Conservation (phyloP, 2,888 invertebrate genomes). For the Morpho deidamia region DNA sequence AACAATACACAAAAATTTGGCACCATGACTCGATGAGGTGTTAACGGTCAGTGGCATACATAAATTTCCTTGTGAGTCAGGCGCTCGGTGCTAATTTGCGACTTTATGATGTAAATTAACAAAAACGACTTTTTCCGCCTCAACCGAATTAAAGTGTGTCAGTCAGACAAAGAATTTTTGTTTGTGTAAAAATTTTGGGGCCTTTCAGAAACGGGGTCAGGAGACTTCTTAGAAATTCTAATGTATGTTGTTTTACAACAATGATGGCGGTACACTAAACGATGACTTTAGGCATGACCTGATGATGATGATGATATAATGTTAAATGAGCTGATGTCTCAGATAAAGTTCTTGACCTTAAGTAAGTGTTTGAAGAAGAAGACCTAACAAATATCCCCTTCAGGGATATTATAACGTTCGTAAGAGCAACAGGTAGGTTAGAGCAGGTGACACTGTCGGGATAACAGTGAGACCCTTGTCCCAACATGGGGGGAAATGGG, state of each 20-base stretch:
- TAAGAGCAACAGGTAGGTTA: too few species aligned
- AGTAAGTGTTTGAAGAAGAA: too few species aligned
- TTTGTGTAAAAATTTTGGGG: slow-evolving; percentile 19
- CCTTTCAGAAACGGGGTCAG: slow-evolving; percentile 29
- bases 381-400: too few species aligned
- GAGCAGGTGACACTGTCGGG: too few species aligned
- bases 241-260: slow-evolving; percentile 5
- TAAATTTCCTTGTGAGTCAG: slow-evolving; percentile 28
- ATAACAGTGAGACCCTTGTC: too few species aligned
- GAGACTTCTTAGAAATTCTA: slow-evolving; percentile 17
- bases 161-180: slow-evolving; percentile 33
- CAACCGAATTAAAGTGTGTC: slow-evolving; percentile 32
- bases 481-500: too few species aligned
- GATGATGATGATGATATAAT: too few species aligned
- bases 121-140: slow-evolving; percentile 30
- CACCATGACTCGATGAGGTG: neutral
- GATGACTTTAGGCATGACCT: too few species aligned
- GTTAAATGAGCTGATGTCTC: too few species aligned
- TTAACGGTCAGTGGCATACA: slow-evolving; percentile 33
- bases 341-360: too few species aligned
- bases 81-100: slow-evolving; percentile 29
- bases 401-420: too few species aligned
- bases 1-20: neutral
- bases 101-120: slow-evolving; percentile 38
- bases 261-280: neutral